Evolutionary conservation across 2,888 invertebrate genomes (phyloP), one percentile per base, ranked within the genome.

Genomic region (Cyrtodaria siliqua): DNA sequence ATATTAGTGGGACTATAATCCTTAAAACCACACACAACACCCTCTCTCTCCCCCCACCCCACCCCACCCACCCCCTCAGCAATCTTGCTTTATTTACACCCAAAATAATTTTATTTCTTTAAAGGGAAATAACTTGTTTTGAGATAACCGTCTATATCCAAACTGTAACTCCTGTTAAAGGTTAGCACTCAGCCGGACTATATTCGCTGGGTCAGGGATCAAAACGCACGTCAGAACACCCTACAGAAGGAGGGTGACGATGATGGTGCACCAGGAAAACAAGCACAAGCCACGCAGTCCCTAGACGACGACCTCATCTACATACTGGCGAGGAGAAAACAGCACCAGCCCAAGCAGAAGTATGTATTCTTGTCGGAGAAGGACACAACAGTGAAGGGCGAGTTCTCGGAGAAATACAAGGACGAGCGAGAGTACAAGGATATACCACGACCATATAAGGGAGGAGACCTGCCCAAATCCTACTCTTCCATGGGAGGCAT

Each of bases 311-410:
- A 82, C 23, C 60, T 83, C 4, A 71, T 86, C 14, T 44, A 78
- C 20, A 73, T 83, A n/a, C 63, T 86, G 60, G 63, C 79, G 18
- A 53, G 75, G 23, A 70, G 74, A 49, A 57, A 72, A 27, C 77
- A 76, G 38, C 52, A 9, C 12, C 53, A 70, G 47, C 70, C 69
- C 12, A 80, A 75, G 66, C 77, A 82, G 61, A 88, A 87, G 61
- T 84, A 84, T 60, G 72, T 86, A 55, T 91, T 91, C 76, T 77
- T 91, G 76, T 89, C 90, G n/a, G 91, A 90, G 67, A 79, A 85
- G 61, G 89, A 86, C 33, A 79, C 89, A 2, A 67, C 42, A 18
- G 74, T 74, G 4, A 78, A 83, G 50, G 91, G 91, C 16, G 67
- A 74, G 33, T 91, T 91, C 69, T 80, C 88, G 4, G 79, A 83